Evolutionary conservation across 2,797 vertebrate genomes (phyloP), one percentile per base, ranked within the genome.

Genomic region (Spea hammondii): DNA sequence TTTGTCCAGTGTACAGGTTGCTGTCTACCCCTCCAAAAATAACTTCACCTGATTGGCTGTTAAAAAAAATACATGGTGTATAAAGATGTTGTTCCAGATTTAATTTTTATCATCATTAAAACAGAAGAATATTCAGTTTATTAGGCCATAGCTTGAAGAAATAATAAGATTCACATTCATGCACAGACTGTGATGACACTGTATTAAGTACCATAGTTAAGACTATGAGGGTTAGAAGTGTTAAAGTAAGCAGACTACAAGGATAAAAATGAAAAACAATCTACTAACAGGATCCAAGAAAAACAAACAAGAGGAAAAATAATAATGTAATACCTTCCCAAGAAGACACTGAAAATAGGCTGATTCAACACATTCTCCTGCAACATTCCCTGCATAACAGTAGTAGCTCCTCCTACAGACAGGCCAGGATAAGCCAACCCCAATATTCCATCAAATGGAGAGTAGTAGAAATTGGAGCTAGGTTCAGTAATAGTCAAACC

Each of bases 401-500:
- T 87, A 4, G 87, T 89, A 74, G 85, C 83, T 45, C 86, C 83
- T 66, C 89, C 92, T 0, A 84, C 85, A 48, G 83, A 82, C 79
- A 92, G 78, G 60, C 71, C 49, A 12, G 89, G 90, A 83, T 91
- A 85, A 17, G 91, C 83, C 83, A 92, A 84, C 4, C 90, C 88
- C 13, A 92, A 85, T 82, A 92, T 92, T 60, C 90, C 84, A 6
- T 91, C 86, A 81, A 91, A 92, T 71, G 85, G 70, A 46, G 90
- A 88, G 46, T 84, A 84, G 32, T 78, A 76, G 69, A 92, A 92
- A 75, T 55, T 87, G 67, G 83, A 13, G 12, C 88, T 87, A 0
- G 90, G 90, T 65, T 93, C 88, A 0, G 86, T 74, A 71, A 87
- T 86, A 77, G 91, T 92, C 81, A 92, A 79, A 46, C 91, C 91